Percentiles rank a stretch among this genome's conserved stretches.
phyloP scores from a whole-genome alignment of 2,888 invertebrate species.

The Drosophila niveifrons region DNA sequence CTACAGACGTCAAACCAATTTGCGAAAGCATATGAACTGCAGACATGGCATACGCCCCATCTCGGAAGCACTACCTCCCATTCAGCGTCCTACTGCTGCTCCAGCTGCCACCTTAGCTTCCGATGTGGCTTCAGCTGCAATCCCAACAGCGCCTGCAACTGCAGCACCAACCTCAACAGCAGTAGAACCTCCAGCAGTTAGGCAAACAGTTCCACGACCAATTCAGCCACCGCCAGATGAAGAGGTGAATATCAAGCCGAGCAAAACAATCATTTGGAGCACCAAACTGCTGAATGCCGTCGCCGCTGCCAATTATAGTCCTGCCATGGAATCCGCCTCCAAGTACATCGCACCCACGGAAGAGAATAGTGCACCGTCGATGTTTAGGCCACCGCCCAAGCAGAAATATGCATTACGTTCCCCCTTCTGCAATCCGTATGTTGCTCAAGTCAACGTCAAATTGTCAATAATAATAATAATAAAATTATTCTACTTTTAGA shows the following conservation, averaged over 20 bases:
- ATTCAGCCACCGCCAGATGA: background rate
- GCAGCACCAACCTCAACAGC: background rate
- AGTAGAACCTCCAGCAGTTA: background rate
- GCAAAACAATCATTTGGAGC: conserved; percentile 20
- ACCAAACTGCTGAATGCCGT: conserved; percentile 47
- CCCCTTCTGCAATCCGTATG: conserved; percentile 49
- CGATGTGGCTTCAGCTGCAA: background rate
- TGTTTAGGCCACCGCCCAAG: background rate
- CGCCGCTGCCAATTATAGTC: conserved; percentile 58
- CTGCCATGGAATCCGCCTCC: conserved; percentile 35
- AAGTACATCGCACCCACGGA: conserved; percentile 41
- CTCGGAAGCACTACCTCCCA: background rate
- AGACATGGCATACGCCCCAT: conserved; percentile 24
- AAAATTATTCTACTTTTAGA: conserved; percentile 29
- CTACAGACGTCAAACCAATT: conserved; percentile 27
- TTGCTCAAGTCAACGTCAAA: background rate
- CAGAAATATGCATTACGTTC: conserved; percentile 44
- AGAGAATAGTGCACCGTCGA: fast-evolving
- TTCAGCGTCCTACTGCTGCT: too few species aligned
- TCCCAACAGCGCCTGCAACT: background rate
- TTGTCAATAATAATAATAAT: background rate
- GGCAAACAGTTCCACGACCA: background rate
- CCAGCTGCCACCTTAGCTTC: background rate
- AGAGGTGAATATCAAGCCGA: background rate
- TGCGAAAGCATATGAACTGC: conserved; percentile 32